Evolutionary conservation across 2,113 vertebrate species (phyloP).

Genomic region (Alosa alosa): DNA sequence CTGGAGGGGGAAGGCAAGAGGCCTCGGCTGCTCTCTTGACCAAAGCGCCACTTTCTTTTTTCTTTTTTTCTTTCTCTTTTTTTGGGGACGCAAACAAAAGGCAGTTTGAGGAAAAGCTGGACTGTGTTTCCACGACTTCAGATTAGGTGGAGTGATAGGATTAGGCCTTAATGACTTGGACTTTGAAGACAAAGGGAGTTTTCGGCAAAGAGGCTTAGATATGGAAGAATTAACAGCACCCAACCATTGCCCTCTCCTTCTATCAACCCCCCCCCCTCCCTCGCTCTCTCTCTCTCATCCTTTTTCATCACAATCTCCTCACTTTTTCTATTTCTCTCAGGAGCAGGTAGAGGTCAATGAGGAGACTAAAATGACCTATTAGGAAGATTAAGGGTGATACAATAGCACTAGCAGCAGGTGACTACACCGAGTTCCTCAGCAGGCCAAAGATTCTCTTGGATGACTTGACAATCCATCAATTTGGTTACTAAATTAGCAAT

Average conservation of each 20-base stretch:
- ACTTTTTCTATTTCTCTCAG: slow-evolving; percentile 25
- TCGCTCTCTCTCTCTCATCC: slow-evolving; percentile 28
- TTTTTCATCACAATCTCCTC: slow-evolving; percentile 27
- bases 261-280: slow-evolving; percentile 75
- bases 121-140: slow-evolving; percentile 77
- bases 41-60: slow-evolving; percentile 78
- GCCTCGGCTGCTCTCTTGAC: slow-evolving; percentile 62
- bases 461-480: background rate
- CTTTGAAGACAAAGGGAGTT: slow-evolving; percentile 83
- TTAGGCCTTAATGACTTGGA: slow-evolving; percentile 99
- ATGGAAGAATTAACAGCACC: slow-evolving; percentile 99
- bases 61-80: slow-evolving; percentile 77
- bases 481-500: background rate
- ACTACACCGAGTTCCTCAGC: background rate
- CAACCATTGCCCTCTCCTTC: slow-evolving; percentile 62
- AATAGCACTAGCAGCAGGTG: slow-evolving; percentile 6
- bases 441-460: background rate
- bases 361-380: slow-evolving; percentile 13
- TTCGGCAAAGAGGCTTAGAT: slow-evolving; percentile 91
- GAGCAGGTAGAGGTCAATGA: slow-evolving; percentile 45
- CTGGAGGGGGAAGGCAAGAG: slow-evolving; percentile 60
- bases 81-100: slow-evolving; percentile 81
- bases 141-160: slow-evolving; percentile 99
- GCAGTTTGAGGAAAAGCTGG: slow-evolving; percentile 79
- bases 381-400: background rate